Evolutionary conservation across 2,797 vertebrate genomes (phyloP), one percentile per base, ranked within the genome.

Genomic region (Sorex maritimensis): DNA sequence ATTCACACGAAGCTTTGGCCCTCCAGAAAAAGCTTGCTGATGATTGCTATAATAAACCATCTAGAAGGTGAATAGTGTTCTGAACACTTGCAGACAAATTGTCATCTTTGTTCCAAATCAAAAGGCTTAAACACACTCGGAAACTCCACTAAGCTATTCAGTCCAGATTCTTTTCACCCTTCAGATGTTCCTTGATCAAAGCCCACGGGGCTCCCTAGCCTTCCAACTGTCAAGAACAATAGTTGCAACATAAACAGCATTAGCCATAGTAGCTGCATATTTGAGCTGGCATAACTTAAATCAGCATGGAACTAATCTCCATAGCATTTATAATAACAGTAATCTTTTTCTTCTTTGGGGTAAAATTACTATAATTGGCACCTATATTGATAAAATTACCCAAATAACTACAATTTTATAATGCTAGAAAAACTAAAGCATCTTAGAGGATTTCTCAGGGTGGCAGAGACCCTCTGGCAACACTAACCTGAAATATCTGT

Each of bases 321-420:
- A 87, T 24, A 65, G 44, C 74, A 83, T 90, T 90, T 94, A 67
- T 82, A 82, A 94, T 85, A 92, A 61, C n/a, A 83, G 93, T 80
- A 77, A 97, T 92, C 46, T 93, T 75, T 83, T 82, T 77, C 34
- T 91, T 92, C 67, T 73, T 13, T 84, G 30, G 71, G 12, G 1
- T 8, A 92, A 96, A 97, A 95, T 93, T 69, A 88, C 92, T 92
- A 28, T 91, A 88, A 94, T 97, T 90, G 78, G 88, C 24, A 61
- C 41, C 7, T 85, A 24, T 81, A 63, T 74, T 69, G 67, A 85
- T 90, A 90, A 93, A 93, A 91, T 83, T 78, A 77, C 30, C 8
- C 95, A 93, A 95, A 92, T 80, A 69, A 52, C 63, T 92, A 23
- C 88, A 85, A 91, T 94, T 95, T 94, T 82, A 63, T 82, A 85